Conservation (phyloP, 1,140 invertebrate genomes). For the Fragariocoptes setiger region DNA sequence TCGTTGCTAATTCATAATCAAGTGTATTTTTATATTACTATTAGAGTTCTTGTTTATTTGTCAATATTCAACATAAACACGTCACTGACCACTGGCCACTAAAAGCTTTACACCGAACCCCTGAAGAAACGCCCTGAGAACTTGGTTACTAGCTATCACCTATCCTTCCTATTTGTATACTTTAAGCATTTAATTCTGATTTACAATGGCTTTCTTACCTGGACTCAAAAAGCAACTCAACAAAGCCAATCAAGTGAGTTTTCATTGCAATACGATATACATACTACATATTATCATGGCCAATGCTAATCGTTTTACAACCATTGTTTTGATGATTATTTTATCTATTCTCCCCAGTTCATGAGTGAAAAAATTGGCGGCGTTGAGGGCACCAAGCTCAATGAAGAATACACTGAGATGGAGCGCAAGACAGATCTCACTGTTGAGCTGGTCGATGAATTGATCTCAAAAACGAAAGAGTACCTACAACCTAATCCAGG, state of each 20-base stretch:
- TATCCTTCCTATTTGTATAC: no score
- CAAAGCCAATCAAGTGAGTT: constrained; percentile 76
- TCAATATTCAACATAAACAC: no score
- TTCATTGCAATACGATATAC: not conserved
- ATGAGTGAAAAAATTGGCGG: constrained; percentile 99
- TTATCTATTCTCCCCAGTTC: constrained; percentile 39
- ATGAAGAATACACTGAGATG: constrained; percentile 94
- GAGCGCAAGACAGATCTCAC: constrained; percentile 94
- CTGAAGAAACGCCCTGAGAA: no score
- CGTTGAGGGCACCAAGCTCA: constrained; percentile 92
- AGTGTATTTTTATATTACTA: no score
- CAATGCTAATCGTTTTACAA: constrained; percentile 1
- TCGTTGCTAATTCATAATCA: no score
- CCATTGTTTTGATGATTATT: constrained; percentile 1
- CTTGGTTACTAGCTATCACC: no score
- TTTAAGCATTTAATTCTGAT: no score
- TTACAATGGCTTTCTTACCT: constrained; percentile 53
- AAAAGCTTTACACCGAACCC: no score
- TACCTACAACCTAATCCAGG: constrained; percentile 90
- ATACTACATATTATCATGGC: not conserved
- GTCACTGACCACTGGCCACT: no score
- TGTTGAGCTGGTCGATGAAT: constrained; percentile 68
- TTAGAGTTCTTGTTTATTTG: no score
- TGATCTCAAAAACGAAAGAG: constrained; percentile 87
- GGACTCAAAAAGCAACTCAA: constrained; percentile 93